phyloP scores from a whole-genome alignment of 37 sponge, comb jelly and placozoan genomes.

The Hormiphora californensis region DNA sequence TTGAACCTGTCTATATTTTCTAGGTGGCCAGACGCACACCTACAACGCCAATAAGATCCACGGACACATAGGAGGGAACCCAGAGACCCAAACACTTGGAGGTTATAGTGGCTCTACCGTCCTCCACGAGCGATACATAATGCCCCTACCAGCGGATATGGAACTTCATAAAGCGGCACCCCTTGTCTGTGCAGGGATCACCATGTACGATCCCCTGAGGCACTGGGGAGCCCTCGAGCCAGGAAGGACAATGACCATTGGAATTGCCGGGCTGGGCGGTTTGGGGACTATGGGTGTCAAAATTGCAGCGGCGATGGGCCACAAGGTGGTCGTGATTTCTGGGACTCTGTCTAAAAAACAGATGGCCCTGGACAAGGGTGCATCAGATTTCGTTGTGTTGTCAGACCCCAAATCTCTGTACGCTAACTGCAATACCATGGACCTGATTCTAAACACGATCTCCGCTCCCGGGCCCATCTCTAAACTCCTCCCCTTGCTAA shows the following conservation, averaged over 20 bases:
- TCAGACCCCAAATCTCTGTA: neutral
- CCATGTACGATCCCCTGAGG: conserved; percentile 20
- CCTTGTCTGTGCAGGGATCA: conserved; percentile 21
- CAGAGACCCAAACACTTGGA: neutral
- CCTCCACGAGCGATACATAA: conserved; percentile 1
- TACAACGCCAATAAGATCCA: neutral
- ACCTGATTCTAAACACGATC: conserved; percentile 26
- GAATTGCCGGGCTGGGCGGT: conserved; percentile 23
- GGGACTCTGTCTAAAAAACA: neutral
- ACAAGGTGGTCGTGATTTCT: conserved; percentile 33
- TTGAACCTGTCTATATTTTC: too few species aligned
- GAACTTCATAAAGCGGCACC: neutral
- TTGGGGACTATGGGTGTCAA: conserved; percentile 48
- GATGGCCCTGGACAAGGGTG: neutral
- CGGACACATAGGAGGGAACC: conserved; percentile 53
- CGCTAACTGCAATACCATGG: neutral
- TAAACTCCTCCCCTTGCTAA: neutral
- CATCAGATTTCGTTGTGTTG: neutral
- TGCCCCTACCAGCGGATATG: conserved; percentile 6
- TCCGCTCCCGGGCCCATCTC: neutral
- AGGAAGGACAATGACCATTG: conserved; percentile 7
- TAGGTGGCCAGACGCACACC: neutral
- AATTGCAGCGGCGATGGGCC: conserved; percentile 10
- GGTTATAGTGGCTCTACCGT: conserved; percentile 31
- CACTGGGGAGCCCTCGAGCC: conserved; percentile 23